Conservation (phyloP, 1,140 invertebrate genomes). For the Drosophila seguyi region DNA sequence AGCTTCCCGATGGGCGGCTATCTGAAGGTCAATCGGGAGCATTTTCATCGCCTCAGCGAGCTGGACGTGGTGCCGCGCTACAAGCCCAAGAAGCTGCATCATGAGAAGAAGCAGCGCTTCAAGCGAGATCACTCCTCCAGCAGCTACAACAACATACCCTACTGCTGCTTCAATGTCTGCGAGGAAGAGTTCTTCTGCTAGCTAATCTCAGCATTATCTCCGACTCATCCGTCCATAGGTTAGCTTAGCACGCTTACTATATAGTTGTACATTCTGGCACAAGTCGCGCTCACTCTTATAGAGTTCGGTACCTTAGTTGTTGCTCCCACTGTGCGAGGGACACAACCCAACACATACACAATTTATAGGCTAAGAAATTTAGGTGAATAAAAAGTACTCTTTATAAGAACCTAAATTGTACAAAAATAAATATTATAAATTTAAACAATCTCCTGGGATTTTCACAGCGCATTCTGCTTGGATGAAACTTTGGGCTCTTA, state of each 20-base stretch:
- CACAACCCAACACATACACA: slow-evolving; percentile 51
- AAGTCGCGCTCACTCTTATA: slow-evolving; percentile 76
- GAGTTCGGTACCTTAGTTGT: slow-evolving; percentile 67
- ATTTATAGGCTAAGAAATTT: slow-evolving; percentile 52
- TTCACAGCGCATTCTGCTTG: slow-evolving; percentile 14
- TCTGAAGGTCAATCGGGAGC: slow-evolving; percentile 70
- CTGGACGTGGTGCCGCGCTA: slow-evolving; percentile 71
- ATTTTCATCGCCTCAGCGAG: slow-evolving; percentile 61
- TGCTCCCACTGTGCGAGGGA: slow-evolving; percentile 15
- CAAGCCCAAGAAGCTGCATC: slow-evolving; percentile 68
- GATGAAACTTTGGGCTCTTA: slow-evolving; percentile 5
- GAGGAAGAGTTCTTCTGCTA: slow-evolving; percentile 81
- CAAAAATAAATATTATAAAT: slow-evolving; percentile 5
- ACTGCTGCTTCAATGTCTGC: slow-evolving; percentile 73
- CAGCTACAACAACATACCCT: slow-evolving; percentile 75
- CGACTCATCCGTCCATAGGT: slow-evolving; percentile 55
- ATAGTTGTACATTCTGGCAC: slow-evolving; percentile 12
- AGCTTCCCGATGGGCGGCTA: slow-evolving; percentile 76
- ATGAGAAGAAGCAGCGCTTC: slow-evolving; percentile 66
- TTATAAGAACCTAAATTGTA: slow-evolving; percentile 8
- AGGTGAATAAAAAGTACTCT: slow-evolving; percentile 22
- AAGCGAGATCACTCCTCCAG: slow-evolving; percentile 61
- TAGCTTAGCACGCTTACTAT: slow-evolving; percentile 5
- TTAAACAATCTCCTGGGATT: neutral
- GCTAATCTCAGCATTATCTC: slow-evolving; percentile 29